Evolutionary conservation across 2,888 invertebrate genomes (phyloP).

Genomic region (Meandrusa payeni): DNA sequence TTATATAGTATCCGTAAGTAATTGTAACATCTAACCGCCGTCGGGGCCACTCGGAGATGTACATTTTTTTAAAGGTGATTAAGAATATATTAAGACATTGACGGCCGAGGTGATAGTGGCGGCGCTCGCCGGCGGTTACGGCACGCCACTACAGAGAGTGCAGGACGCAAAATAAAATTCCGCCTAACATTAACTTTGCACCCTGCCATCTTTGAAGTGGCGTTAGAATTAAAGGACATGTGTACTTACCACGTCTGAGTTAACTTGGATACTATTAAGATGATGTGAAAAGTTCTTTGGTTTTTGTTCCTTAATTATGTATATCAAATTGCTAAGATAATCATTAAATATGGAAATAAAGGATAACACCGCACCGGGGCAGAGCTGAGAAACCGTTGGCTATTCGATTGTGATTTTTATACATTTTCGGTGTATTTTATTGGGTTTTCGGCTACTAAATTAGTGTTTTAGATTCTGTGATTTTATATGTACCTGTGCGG

Average conservation of each 20-base stretch:
- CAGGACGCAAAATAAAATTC: slow-evolving; percentile 71
- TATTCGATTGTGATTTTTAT: slow-evolving; percentile 70
- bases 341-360: slow-evolving; percentile 75
- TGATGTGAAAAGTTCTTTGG: slow-evolving; percentile 69
- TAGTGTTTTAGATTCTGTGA: slow-evolving; percentile 71
- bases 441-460: slow-evolving; percentile 53
- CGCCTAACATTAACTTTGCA: slow-evolving; percentile 76
- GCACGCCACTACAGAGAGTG: slow-evolving; percentile 67
- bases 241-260: slow-evolving; percentile 68
- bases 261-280: slow-evolving; percentile 71
- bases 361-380: slow-evolving; percentile 51
- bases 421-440: slow-evolving; percentile 57
- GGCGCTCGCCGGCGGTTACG: slow-evolving; percentile 37
- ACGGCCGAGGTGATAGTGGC: slow-evolving; percentile 21
- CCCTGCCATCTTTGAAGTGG: slow-evolving; percentile 75
- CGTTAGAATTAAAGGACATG: slow-evolving; percentile 49
- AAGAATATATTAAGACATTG: slow-evolving; percentile 23
- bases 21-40: slow-evolving; percentile 58
- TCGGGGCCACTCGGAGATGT: slow-evolving; percentile 35
- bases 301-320: slow-evolving; percentile 81
- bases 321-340: slow-evolving; percentile 72
- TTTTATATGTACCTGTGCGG: slow-evolving; percentile 65
- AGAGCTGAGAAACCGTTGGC: slow-evolving; percentile 59
- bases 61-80: slow-evolving; percentile 36
- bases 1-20: slow-evolving; percentile 70